These are phyloP conservation scores for Phalacrocorax aristotelis DNA, from an alignment of 2,113 vertebrate species.

Conservation along the genomic window DNA sequence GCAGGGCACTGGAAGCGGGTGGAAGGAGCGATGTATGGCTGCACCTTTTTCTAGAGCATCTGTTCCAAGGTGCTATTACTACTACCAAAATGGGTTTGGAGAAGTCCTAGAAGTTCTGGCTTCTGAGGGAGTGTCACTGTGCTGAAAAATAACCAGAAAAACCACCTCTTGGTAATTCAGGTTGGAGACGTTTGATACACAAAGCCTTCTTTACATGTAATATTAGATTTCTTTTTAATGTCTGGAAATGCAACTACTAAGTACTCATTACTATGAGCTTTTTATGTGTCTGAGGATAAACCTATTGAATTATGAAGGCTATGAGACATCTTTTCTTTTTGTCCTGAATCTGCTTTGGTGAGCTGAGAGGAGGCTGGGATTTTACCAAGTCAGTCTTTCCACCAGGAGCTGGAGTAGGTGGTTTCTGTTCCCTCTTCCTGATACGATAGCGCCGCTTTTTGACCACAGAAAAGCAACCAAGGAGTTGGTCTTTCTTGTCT, in stretches of 20 bases:
- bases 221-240: not conserved
- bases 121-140: not conserved
- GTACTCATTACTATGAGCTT: not conserved
- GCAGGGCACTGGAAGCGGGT: not conserved
- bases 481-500: not conserved
- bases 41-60: not conserved
- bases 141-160: not conserved
- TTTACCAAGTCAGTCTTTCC: not conserved
- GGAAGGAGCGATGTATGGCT: not conserved
- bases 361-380: not conserved
- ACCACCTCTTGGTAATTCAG: not conserved
- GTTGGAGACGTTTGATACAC: not conserved
- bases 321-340: not conserved
- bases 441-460: not conserved
- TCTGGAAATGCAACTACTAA: not conserved
- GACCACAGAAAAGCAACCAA: not conserved
- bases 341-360: not conserved
- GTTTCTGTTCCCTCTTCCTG: not conserved
- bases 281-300: constrained; percentile 10
- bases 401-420: not conserved
- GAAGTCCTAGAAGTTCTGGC: not conserved
- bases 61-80: not conserved
- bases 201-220: not conserved
- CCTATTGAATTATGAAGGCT: not conserved
- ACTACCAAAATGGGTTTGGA: not conserved